Conservation (phyloP, 2,888 invertebrate species). For the Sympetrum striolatum region DNA sequence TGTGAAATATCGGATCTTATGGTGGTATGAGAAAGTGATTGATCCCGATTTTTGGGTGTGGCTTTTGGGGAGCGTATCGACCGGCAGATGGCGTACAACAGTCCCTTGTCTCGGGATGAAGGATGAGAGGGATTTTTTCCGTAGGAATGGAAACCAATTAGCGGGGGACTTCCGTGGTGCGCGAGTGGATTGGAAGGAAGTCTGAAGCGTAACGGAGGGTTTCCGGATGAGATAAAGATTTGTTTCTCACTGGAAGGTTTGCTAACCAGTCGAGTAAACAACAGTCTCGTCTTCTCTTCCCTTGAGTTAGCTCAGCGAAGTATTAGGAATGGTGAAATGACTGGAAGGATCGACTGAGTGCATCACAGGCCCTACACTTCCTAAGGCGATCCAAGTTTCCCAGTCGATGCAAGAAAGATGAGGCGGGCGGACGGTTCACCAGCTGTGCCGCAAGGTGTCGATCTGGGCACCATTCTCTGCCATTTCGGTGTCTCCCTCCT, state of each 20-base stretch:
- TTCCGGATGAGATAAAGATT: background rate
- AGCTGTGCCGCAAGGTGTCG: background rate
- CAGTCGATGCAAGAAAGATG: background rate
- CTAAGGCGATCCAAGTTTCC: background rate
- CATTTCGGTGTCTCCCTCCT: background rate
- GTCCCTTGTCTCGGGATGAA: background rate
- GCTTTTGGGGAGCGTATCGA: background rate
- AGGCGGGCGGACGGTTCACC: background rate
- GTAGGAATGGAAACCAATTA: background rate
- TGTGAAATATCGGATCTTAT: background rate
- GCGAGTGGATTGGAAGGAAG: background rate
- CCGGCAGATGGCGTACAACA: background rate
- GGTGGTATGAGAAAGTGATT: slow-evolving; percentile 16
- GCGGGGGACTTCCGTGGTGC: background rate
- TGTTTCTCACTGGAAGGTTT: background rate
- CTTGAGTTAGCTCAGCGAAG: background rate
- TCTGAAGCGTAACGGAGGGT: background rate
- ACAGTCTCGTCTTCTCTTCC: background rate
- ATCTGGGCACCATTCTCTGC: background rate
- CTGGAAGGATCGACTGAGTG: background rate
- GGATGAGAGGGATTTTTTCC: slow-evolving; percentile 13
- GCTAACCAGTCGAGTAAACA: background rate
- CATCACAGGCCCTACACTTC: no score
- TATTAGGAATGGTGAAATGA: background rate
- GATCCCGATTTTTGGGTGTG: slow-evolving; percentile 23